Evolutionary conservation across 2,797 vertebrate species (phyloP), one percentile per base, ranked within the genome.

Genomic region (Serranus cabrilla): DNA sequence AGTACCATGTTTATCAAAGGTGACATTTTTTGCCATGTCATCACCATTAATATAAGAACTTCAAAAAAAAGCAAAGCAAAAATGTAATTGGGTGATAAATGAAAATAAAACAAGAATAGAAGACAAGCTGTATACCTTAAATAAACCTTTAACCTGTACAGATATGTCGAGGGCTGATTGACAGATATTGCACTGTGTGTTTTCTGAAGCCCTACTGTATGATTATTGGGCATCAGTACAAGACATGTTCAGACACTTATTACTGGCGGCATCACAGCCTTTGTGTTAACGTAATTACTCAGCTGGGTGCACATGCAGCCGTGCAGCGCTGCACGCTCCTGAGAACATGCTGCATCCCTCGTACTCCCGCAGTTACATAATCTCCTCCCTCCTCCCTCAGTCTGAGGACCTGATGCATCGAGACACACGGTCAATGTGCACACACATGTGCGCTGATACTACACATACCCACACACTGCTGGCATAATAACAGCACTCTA

Each of bases 331-430:
- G 2, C 27, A 52, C 34, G 71, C 47, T 42, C 31, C 8, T 2
- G 65, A 43, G 71, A 58, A 85, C 71, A 76, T 14, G 76, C 62
- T 23, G 71, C 84, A 66, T 80, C 80, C 71, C 68, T 79, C 34
- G 46, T 61, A 71, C 69, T 76, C 80, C 46, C 42, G 31, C 18
- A 0, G 71, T 93, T 92, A 84, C 68, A 47, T 82, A 89, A 91
- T 39, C 40, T 3, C 14, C 76, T 73, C 72, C 52, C 18, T 37
- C 43, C 55, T 12, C 16, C 57, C 55, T 31, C 57, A 5, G 40
- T 63, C 65, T 46, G 69, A 45, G 49, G 43, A 59, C 59, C 51
- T 21, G 27, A 71, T 71, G 39, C 54, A 66, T 61, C 7, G 51
- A 71, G 18, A 58, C 73, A 55, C 61, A 60, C 25, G 56, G 59